Percentiles rank a stretch among this genome's conserved stretches.
Evolutionary conservation across 2,113 vertebrate genomes (phyloP).

Genomic region (Cyphomyrus discorhynchus): DNA sequence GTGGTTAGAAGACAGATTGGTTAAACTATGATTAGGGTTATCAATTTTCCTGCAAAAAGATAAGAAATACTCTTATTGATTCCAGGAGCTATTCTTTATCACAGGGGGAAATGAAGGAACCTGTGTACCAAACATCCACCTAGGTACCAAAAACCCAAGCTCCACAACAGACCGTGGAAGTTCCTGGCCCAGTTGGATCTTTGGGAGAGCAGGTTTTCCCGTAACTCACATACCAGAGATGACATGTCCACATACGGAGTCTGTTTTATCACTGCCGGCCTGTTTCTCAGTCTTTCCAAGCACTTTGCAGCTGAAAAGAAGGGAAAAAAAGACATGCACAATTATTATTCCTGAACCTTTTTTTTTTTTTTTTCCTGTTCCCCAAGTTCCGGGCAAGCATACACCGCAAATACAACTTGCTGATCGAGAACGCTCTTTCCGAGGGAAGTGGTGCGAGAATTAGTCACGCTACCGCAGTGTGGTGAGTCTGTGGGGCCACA

Average conservation of each 20-base stretch:
- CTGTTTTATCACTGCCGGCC: constrained; percentile 44
- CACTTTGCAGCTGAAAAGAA: constrained; percentile 55
- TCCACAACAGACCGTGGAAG: neutral
- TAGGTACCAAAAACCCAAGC: neutral
- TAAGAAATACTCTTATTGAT: neutral
- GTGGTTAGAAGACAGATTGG: neutral
- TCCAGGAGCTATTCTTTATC: neutral
- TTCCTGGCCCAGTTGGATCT: neutral
- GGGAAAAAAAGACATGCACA: constrained; percentile 11
- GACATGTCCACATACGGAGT: constrained; percentile 51
- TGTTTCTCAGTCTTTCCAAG: constrained; percentile 48
- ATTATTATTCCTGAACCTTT: constrained; percentile 19
- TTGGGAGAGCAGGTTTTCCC: neutral
- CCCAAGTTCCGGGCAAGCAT: neutral
- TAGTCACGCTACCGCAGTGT: constrained; percentile 39
- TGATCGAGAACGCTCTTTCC: constrained; percentile 35
- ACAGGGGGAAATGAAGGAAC: neutral
- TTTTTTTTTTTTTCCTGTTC: constrained; percentile 7
- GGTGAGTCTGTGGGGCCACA: constrained; percentile 32
- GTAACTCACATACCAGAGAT: constrained; percentile 39
- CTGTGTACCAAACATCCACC: neutral
- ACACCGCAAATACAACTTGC: constrained; percentile 32
- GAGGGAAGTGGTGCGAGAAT: constrained; percentile 43
- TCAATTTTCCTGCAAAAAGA: neutral
- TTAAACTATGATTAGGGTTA: neutral